Base-by-base conservation (phyloP, 2,797 vertebrate genomes). In the Agapornis canus region DNA sequence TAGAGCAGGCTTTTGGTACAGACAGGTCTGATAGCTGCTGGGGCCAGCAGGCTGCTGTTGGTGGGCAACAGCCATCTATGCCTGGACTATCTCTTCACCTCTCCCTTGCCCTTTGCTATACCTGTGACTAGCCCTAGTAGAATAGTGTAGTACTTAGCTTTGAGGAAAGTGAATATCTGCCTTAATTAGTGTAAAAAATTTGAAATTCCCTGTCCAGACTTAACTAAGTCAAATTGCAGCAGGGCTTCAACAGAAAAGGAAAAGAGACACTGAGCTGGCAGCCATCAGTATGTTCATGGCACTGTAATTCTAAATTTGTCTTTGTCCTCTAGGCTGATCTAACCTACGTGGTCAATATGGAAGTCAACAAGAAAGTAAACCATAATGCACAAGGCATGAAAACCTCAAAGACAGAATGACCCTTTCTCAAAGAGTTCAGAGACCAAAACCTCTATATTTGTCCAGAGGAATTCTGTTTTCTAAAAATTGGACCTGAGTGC, bases 371-470 rank as follows among this genome's bases (percentile, higher is more conserved):
- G n/a, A 77, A 78, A 47, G 10, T 43, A 69, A 79, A 25, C 13
- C 63, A 3, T 14, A 70, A 37, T 19, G 12, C 2, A 12, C 2
- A 32, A 65, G 11, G 16, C 6, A 5, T 32, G 43, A 86, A 66
- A 68, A 8, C 4, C n/a, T 40, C 37, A 63, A 65, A 65, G 60
- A 59, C 29, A 90, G 59, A 69, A 49, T 8, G 12, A 57, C 10
- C 1, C 5, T 64, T 78, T 77, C 27, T 87, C 20, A 31, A 57
- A 72, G 12, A 31, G 54, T 94, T 71, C 5, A 5, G 48, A 68
- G 21, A 71, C 14, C 4, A 60, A 39, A 82, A 7, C 3, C 0
- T 0, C 0, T 29, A 4, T 9, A 15, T 20, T n/a, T 68, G 45
- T 45, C 40, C 16, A 2, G 1, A 42, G 12, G 6, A 80, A 48